Base-by-base conservation (phyloP, 2,113 vertebrate species). In the Erinaceus europaeus region DNA sequence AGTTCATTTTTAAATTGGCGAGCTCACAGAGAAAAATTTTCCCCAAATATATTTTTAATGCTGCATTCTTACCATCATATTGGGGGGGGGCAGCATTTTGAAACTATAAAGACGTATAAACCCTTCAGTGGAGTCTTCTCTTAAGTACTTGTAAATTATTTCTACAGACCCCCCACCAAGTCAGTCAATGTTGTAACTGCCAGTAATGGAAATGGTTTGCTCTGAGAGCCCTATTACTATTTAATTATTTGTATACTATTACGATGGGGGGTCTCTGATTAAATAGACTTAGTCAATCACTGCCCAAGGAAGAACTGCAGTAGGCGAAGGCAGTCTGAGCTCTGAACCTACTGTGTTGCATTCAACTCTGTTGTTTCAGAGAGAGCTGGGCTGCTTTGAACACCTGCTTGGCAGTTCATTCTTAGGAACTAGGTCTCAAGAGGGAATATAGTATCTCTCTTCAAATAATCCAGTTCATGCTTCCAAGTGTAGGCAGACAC, bases 1-100 rank as follows among this genome's bases (percentile, higher is more conserved):
- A 92, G 90, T 93, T 91, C 77, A 93, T 84, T 91, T 94, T 89
- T 89, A 84, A 93, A 82, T 87, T 89, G 87, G n/a, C 79, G 50
- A 72, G 74, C 69, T 87, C 75, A 79, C 55, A 46, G 0, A 88
- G 59, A 90, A 95, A 94, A 88, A 57, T 57, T 79, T 76, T 87
- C 34, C 78, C 73, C 40, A 61, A 36, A 90, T 94, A 57, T 89
- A 90, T 75, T 87, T 94, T 90, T 93, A 94, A 93, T 89, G 67
- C 42, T 89, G 15, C 27, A 44, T 59, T 25, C 50, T 78, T 75
- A 62, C 79, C 44, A 14, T 32, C 75, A 36, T 53, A 89, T 93
- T 59, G 34, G 29, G 76, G 62, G 77, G 68, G 67, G 79, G 62
- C n/a, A 85, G 38, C n/a, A 71, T 86, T 88, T 91, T 76, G n/a